phyloP scores from a whole-genome alignment of 2,113 vertebrate genomes.

The Mionectes macconnelli region DNA sequence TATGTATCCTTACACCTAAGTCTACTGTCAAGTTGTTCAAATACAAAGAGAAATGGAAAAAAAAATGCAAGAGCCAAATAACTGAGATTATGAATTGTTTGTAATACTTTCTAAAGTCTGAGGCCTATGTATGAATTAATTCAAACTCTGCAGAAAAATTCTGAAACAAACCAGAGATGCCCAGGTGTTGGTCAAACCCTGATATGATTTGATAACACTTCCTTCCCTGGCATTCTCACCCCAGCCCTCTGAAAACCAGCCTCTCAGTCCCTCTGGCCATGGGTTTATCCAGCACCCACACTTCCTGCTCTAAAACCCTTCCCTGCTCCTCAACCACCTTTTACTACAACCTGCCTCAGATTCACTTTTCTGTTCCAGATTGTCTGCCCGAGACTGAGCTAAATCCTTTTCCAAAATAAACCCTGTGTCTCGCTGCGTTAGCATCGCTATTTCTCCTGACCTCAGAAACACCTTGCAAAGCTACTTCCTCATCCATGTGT shows the following conservation, averaged over 20 bases:
- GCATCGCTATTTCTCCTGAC: background rate
- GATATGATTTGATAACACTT: background rate
- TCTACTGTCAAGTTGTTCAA: background rate
- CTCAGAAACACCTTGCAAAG: background rate
- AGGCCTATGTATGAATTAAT: background rate
- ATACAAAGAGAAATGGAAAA: background rate
- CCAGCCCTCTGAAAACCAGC: background rate
- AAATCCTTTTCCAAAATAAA: background rate
- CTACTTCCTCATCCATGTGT: background rate
- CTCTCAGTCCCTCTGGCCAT: background rate
- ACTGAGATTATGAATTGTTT: background rate
- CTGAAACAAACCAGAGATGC: background rate
- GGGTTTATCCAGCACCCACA: rapidly evolving
- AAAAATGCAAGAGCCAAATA: background rate
- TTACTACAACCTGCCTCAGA: background rate
- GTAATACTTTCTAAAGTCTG: background rate
- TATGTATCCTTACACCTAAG: background rate
- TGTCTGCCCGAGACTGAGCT: background rate
- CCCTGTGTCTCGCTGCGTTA: background rate
- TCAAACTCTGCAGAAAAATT: background rate
- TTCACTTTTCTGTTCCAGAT: background rate
- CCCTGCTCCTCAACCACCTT: background rate
- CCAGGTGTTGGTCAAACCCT: background rate
- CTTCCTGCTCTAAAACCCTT: background rate
- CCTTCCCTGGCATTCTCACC: background rate